Base-by-base conservation (phyloP, 1,140 invertebrate species). In the Drosophila aff. region DNA sequence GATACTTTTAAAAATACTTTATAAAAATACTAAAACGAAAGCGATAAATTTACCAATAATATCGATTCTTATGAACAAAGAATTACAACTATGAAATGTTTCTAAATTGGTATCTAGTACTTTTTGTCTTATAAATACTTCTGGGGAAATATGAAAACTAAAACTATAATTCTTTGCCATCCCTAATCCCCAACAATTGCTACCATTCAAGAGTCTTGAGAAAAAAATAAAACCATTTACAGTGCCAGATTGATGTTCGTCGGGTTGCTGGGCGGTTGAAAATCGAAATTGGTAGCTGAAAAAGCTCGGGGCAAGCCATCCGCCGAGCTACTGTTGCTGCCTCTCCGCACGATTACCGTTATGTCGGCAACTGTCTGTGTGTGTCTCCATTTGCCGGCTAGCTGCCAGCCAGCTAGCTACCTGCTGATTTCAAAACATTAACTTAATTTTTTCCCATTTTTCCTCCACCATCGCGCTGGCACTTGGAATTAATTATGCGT, bases 401-500 rank as follows among this genome's bases (percentile, higher is more conserved):
- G 46, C 60, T 38, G 60, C 11, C 21, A 64, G 63, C 11, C 15
- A 64, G 63, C 28, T 7, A 28, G 28, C 77, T 80, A 84, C 81
- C 82, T 81, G 84, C 55, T 59, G 77, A 87, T 87, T 87, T 84
- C 84, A 64, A 87, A 81, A 89, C 81, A 83, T 90, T 79, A 81
- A 90, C 85, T 89, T 90, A 62, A 78, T 81, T 87, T 81, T 89
- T 83, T 89, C 76, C 65, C 76, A 87, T 83, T 67, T 72, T 47
- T 71, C 36, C 50, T 23, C 36, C 78, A 64, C 44, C 50, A 50
- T 44, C n/a, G 33, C 58, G 41, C 74, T 61, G 78, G 63, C 78
- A 63, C 65, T 63, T 78, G 84, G 79, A 87, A 87, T 87, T 87
- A 87, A 89, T 87, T 87, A 87, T 87, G 84, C 84, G 84, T 87